Evolutionary conservation across 2,113 vertebrate genomes (phyloP).

Genomic region (Columba livia): DNA sequence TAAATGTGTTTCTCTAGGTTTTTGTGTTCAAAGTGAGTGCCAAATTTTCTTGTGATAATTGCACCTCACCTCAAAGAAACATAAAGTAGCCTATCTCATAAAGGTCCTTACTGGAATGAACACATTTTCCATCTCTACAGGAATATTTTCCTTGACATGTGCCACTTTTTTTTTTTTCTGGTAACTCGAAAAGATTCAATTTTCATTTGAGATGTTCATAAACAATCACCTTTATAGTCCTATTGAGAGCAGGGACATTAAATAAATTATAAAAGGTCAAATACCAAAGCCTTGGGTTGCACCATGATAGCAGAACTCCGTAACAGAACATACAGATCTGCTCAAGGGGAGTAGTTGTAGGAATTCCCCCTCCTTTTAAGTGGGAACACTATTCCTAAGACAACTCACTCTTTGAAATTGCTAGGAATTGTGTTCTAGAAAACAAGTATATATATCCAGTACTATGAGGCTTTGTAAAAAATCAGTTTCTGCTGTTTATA

Average conservation of each 20-base stretch:
- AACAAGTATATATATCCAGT: background rate
- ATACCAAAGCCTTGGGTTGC: background rate
- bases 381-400: background rate
- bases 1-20: background rate
- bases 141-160: background rate
- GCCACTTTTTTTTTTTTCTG: background rate
- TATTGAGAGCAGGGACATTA: background rate
- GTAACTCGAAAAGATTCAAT: background rate
- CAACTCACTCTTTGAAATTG: background rate
- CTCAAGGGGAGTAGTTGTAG: background rate
- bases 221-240: background rate
- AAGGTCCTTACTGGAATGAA: background rate
- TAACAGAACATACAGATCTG: background rate
- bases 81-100: background rate
- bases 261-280: background rate
- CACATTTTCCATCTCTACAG: background rate
- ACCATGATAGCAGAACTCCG: background rate
- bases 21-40: background rate
- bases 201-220: background rate
- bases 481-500: background rate
- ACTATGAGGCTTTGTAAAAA: background rate
- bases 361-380: background rate
- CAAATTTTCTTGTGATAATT: background rate
- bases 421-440: background rate
- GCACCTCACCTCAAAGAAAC: background rate